Percentiles rank a stretch among this genome's conserved stretches.
Conservation (phyloP, 2,888 invertebrate species). For the Brenthis ino region DNA sequence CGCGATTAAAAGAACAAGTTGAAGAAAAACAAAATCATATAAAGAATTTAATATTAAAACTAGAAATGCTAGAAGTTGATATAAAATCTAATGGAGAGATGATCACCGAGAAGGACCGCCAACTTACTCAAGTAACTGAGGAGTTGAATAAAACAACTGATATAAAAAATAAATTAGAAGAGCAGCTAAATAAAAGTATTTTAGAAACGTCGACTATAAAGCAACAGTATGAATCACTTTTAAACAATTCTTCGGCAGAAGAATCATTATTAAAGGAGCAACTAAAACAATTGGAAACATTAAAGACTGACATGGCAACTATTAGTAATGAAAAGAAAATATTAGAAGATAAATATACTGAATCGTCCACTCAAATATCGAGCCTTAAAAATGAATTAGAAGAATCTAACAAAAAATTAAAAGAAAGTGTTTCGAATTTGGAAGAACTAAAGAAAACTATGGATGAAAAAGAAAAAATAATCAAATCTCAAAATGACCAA, state of each 20-base stretch:
- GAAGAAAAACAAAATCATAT: conserved; percentile 68
- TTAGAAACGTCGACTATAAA: conserved; percentile 64
- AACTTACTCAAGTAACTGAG: conserved; percentile 65
- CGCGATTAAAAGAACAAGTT: conserved; percentile 51
- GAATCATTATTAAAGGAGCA: conserved; percentile 70
- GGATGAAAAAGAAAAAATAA: conserved; percentile 60
- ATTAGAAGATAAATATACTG: conserved; percentile 59
- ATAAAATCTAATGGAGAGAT: conserved; percentile 72
- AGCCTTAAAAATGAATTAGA: conserved; percentile 59
- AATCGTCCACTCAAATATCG: conserved; percentile 53
- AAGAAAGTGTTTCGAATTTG: conserved; percentile 52
- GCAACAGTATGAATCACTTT: conserved; percentile 70
- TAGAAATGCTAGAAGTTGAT: conserved; percentile 75
- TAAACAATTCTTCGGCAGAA: conserved; percentile 69
- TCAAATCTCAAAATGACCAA: conserved; percentile 61
- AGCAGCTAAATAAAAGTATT: conserved; percentile 64
- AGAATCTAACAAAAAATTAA: conserved; percentile 53
- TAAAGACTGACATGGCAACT: conserved; percentile 61
- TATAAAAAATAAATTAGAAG: conserved; percentile 74
- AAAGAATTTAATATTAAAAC: conserved; percentile 68
- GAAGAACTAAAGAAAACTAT: conserved; percentile 55
- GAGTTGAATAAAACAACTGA: conserved; percentile 66
- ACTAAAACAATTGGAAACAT: conserved; percentile 59
- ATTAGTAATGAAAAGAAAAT: conserved; percentile 63
- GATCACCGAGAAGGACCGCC: conserved; percentile 74